These are phyloP conservation scores for Laterallus jamaicensis DNA, from an alignment of 2,113 vertebrate species.

Conservation along the genomic window DNA sequence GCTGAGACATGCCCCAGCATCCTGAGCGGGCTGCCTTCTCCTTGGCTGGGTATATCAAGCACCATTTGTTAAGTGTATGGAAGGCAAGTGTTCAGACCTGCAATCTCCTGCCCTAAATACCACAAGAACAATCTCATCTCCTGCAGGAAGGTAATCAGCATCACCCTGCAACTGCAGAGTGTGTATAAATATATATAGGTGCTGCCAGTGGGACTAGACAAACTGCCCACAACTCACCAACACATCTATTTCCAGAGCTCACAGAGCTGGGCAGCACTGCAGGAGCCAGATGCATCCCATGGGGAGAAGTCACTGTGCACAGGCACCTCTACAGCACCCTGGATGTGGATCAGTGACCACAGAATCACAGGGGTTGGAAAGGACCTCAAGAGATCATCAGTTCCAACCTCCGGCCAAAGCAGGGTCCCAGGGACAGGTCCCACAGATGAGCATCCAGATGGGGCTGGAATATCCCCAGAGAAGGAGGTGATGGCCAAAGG, in stretches of 20 bases:
- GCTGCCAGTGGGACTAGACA: neutral
- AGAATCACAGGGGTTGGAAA: too few relatives aligned
- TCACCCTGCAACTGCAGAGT: neutral
- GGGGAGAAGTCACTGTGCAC: rapidly evolving
- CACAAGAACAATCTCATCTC: neutral
- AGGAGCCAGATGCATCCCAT: neutral
- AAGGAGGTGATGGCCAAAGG: neutral
- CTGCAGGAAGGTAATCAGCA: neutral
- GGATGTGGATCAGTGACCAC: neutral
- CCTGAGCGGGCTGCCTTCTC: neutral
- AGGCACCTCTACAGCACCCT: neutral
- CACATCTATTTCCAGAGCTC: neutral
- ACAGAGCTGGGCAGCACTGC: neutral
- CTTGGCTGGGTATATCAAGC: neutral
- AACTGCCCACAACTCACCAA: neutral
- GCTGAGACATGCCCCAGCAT: neutral
- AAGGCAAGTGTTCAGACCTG: neutral
- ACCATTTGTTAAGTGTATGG: neutral
- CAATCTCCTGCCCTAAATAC: neutral
- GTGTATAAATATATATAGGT: neutral
- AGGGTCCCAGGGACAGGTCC: too few relatives aligned
- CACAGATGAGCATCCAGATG: too few relatives aligned
- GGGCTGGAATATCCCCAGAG: too few relatives aligned
- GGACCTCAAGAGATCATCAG: too few relatives aligned
- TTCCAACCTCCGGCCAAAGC: too few relatives aligned